A percentile compares a stretch with the other conserved stretches of the same genome.
phyloP scores from a whole-genome alignment of 1,140 invertebrate species.

The Eriosoma lanigerum region DNA sequence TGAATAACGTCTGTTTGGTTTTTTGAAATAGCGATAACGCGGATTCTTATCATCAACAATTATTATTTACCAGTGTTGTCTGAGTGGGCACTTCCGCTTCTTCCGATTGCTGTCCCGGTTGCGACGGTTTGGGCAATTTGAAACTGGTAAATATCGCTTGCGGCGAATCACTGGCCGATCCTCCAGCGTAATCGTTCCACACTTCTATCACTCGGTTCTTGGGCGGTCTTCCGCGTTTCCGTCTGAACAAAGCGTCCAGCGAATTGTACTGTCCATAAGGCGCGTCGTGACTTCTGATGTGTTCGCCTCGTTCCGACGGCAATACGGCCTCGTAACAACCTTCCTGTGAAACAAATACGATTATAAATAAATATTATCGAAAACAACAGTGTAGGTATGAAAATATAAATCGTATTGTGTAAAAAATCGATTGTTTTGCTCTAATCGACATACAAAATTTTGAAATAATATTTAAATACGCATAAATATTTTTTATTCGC shows the following conservation, averaged over 20 bases:
- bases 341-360: slow-evolving; percentile 70
- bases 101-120: slow-evolving; percentile 48
- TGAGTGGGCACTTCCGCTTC: slow-evolving; percentile 56
- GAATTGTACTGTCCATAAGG: slow-evolving; percentile 68
- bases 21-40: too few relatives aligned
- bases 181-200: slow-evolving; percentile 54
- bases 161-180: slow-evolving; percentile 65
- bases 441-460: too few relatives aligned
- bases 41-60: too few relatives aligned
- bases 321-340: slow-evolving; percentile 83
- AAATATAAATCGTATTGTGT: too few relatives aligned
- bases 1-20: too few relatives aligned
- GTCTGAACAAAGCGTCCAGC: slow-evolving; percentile 83
- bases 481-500: too few relatives aligned
- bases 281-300: slow-evolving; percentile 84
- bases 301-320: slow-evolving; percentile 81
- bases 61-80: slow-evolving; percentile 53
- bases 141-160: slow-evolving; percentile 92
- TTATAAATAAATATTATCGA: too few relatives aligned
- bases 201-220: slow-evolving; percentile 88
- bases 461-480: too few relatives aligned
- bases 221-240: slow-evolving; percentile 85
- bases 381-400: too few relatives aligned
- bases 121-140: slow-evolving; percentile 76
- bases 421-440: too few relatives aligned